Conservation (phyloP, 2,797 vertebrate genomes). For the Xenopus petersii region DNA sequence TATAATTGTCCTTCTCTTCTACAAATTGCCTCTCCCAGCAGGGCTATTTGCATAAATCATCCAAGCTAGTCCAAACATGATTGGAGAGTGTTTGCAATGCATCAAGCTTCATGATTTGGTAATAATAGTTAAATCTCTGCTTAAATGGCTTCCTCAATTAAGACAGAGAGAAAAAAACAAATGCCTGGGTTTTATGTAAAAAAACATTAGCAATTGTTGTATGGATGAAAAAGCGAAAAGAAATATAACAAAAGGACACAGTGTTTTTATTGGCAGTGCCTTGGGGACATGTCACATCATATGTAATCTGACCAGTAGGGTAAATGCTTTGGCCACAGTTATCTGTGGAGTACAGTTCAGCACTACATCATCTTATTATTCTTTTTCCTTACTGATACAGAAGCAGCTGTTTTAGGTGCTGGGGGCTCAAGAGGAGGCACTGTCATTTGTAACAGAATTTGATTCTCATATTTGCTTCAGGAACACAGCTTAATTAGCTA, state of each 20-base stretch:
- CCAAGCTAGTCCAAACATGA: slow-evolving; percentile 61
- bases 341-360: neutral
- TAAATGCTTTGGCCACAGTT: slow-evolving; percentile 4
- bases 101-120: slow-evolving; percentile 67
- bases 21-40: slow-evolving; percentile 76
- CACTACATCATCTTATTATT: neutral
- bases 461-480: no score
- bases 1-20: slow-evolving; percentile 72
- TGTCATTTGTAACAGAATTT: neutral
- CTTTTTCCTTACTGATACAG: neutral
- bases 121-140: slow-evolving; percentile 74
- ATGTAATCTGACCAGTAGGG: slow-evolving; percentile 1
- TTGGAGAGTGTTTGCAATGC: slow-evolving; percentile 57
- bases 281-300: neutral
- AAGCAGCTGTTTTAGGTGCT: slow-evolving; percentile 2
- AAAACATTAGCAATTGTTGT: slow-evolving; percentile 62
- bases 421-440: neutral
- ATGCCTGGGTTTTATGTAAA: slow-evolving; percentile 69
- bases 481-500: no score
- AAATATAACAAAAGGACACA: neutral
- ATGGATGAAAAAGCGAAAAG: slow-evolving; percentile 51
- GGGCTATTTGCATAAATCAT: slow-evolving; percentile 74
- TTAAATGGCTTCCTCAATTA: slow-evolving; percentile 73
- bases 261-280: slow-evolving; percentile 17
- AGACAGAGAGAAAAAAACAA: slow-evolving; percentile 60